Evolutionary conservation across 1,140 invertebrate species (phyloP).

Genomic region (Bombus turneri): DNA sequence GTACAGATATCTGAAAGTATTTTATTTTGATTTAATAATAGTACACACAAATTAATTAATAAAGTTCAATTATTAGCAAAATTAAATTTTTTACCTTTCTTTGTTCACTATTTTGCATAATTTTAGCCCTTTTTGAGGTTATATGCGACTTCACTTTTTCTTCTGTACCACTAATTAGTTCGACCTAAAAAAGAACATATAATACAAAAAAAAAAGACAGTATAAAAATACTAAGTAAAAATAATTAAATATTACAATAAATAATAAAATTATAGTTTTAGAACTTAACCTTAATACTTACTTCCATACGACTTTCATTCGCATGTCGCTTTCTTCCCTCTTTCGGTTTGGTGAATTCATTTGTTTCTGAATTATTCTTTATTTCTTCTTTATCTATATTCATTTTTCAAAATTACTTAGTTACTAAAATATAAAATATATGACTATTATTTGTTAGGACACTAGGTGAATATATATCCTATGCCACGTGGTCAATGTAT

Average conservation of each 20-base stretch:
- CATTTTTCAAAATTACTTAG: conserved; percentile 4
- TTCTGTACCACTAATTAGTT: conserved; percentile 86
- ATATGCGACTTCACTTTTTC: conserved; percentile 82
- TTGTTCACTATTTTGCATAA: conserved; percentile 81
- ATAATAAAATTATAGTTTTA: not conserved
- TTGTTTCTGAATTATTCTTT: not conserved
- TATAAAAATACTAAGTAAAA: not conserved
- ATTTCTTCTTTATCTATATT: not conserved
- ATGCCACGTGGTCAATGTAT: no score
- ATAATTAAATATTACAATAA: not conserved
- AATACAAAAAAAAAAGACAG: not conserved
- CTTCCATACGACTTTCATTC: conserved; percentile 70
- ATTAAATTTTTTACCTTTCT: conserved; percentile 79
- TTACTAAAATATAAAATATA: not conserved
- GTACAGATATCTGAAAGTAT: conserved; percentile 86
- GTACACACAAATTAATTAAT: not conserved
- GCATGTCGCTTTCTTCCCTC: conserved; percentile 58
- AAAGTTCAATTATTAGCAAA: not conserved
- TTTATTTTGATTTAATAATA: not conserved
- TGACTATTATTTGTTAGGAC: not conserved
- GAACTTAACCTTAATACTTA: conserved; percentile 57
- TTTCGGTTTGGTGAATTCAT: conserved; percentile 32
- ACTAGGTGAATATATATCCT: no score
- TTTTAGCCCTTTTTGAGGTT: conserved; percentile 83
- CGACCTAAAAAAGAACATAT: conserved; percentile 79